Evolutionary conservation across 1,140 invertebrate genomes (phyloP), one percentile per base, ranked within the genome.

Genomic region (Achatina immaculata): DNA sequence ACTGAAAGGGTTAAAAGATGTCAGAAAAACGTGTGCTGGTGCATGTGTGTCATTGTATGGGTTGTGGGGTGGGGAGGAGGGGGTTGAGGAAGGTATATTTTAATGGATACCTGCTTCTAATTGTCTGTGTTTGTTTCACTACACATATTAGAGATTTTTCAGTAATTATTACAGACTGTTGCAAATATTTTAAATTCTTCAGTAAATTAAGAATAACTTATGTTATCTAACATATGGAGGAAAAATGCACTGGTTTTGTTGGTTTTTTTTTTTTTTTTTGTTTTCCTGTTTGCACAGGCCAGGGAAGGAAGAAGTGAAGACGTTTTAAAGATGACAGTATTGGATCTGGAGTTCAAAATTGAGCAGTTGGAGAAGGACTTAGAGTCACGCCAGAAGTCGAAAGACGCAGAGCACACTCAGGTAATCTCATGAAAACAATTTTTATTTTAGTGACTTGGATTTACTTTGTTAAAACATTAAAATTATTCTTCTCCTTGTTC

Each of bases 311-410:
- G 9, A n/a, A 51, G 36, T 3, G 72, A 74, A 51, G 21, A 4
- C 7, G 51, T 34, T 2, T n/a, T 76, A 0, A 76, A 62, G 48
- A 81, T 85, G 0, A 83, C 82, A 43, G 76, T 89, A 24, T 76
- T 36, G 31, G 85, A 89, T 45, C 87, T 88, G 78, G 89, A 90
- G 76, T 28, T 66, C 9, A 78, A 87, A 24, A 86, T 89, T 43
- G 66, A 82, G 28, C 68, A 84, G 31, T 58, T 89, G 62, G 87
- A 89, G 73, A 78, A 80, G 68, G 84, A 89, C 48, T 77, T 88
- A 78, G 68, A 76, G 43, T 81, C 81, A 81, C 83, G 85, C 40
- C 81, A 81, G 21, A 72, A 72, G 14, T 83, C 83, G 31, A 43
- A 83, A 62, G 83, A 89, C 66, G 71, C 78, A 51, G 87, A 87